These are phyloP conservation scores for Orthosia gothica DNA, from an alignment of 2,888 invertebrate species.

Conservation along the genomic window DNA sequence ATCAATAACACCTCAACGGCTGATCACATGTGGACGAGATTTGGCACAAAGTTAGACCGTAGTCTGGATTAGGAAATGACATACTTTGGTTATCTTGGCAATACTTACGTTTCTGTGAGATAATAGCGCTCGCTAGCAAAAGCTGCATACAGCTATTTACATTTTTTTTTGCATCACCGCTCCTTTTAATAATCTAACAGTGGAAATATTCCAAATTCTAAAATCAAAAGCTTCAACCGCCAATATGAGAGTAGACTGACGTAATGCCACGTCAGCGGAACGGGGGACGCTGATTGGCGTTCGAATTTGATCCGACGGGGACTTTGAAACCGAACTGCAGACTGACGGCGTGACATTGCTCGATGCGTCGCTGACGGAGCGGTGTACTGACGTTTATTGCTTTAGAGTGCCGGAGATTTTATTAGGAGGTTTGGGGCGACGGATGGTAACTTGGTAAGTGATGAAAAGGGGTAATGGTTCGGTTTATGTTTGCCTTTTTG, in stretches of 20 bases:
- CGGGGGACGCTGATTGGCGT: constrained; percentile 61
- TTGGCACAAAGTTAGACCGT: background rate
- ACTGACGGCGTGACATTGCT: constrained; percentile 51
- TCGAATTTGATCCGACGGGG: constrained; percentile 63
- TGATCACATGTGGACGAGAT: background rate
- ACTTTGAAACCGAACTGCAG: constrained; percentile 63
- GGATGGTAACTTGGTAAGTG: background rate
- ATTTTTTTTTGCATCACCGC: background rate
- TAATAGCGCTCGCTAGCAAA: no score
- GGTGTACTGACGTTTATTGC: constrained; percentile 62
- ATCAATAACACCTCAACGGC: background rate
- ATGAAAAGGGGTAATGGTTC: background rate
- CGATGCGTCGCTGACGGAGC: constrained; percentile 59
- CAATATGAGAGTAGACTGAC: constrained; percentile 58
- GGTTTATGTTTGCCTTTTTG: background rate
- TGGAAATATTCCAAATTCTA: constrained; percentile 29
- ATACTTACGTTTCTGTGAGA: no score
- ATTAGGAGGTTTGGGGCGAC: constrained; percentile 33
- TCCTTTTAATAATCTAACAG: background rate
- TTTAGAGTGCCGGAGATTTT: constrained; percentile 57
- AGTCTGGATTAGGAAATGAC: background rate
- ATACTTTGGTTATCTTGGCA: no score
- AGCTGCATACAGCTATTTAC: background rate
- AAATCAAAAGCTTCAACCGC: constrained; percentile 52
- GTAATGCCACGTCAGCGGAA: constrained; percentile 58